These are phyloP conservation scores for Drosophila equinoxialis DNA, from an alignment of 1,140 invertebrate genomes.

Conservation along the genomic window DNA sequence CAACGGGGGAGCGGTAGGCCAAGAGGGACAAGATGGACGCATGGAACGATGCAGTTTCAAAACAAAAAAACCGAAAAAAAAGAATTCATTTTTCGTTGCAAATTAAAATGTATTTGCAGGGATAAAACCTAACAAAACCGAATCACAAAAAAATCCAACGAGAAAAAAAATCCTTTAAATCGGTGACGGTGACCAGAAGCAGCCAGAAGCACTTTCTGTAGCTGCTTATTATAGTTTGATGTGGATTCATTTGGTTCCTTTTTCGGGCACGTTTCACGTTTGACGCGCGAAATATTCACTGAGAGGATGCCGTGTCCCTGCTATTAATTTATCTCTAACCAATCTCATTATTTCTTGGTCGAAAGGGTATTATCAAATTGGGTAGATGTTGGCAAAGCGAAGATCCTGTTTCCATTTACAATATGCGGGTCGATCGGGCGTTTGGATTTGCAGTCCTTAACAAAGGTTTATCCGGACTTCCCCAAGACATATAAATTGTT, in stretches of 20 bases:
- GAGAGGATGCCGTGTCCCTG: constrained; percentile 26
- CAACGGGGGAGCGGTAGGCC: constrained; percentile 46
- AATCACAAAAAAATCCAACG: constrained; percentile 17
- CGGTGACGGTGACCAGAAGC: constrained; percentile 69
- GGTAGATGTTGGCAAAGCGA: background rate
- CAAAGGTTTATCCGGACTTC: too few relatives aligned
- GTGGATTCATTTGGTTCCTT: constrained; percentile 48
- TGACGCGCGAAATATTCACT: constrained; percentile 57
- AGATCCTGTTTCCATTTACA: background rate
- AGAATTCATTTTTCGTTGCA: constrained; percentile 56
- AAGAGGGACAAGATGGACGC: background rate
- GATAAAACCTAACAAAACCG: constrained; percentile 1
- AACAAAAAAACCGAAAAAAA: constrained; percentile 1
- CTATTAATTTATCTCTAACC: constrained; percentile 63
- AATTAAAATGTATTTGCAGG: constrained; percentile 75
- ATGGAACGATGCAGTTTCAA: constrained; percentile 9
- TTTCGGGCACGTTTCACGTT: constrained; percentile 68
- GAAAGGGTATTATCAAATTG: background rate
- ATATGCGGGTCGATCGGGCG: background rate
- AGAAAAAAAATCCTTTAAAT: constrained; percentile 26
- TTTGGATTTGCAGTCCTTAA: too few relatives aligned
- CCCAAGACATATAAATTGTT: too few relatives aligned
- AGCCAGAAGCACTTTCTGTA: constrained; percentile 79
- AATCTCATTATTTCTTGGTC: constrained; percentile 1
- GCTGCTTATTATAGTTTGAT: constrained; percentile 73